A percentile compares a stretch with the other conserved stretches of the same genome.
Conservation (phyloP, 1,140 invertebrate genomes). For the Cydia strobilella region DNA sequence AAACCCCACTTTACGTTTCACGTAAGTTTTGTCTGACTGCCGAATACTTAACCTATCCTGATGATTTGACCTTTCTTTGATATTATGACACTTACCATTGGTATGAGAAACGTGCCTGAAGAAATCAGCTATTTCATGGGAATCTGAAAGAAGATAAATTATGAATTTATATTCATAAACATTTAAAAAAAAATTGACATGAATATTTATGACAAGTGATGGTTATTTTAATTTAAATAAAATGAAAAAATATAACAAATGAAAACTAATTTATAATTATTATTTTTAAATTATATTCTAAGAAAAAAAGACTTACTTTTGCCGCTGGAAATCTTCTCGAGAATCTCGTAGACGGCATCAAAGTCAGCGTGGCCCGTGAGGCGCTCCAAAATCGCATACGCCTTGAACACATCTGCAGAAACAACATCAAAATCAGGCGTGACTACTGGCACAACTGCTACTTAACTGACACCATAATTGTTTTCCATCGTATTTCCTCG, state of each 20-base stretch:
- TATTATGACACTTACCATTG: slow-evolving; percentile 34
- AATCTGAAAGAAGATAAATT: slow-evolving; percentile 37
- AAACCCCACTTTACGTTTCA: neutral
- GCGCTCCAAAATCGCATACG: slow-evolving; percentile 39
- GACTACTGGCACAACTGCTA: too few species aligned
- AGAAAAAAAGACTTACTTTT: slow-evolving; percentile 43
- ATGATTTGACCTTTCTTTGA: too few species aligned
- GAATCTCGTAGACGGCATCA: slow-evolving; percentile 48
- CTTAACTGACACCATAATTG: too few species aligned
- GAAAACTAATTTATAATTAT: neutral
- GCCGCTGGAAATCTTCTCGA: slow-evolving; percentile 51
- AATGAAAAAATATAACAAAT: slow-evolving; percentile 25
- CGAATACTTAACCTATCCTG: too few species aligned
- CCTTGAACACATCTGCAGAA: slow-evolving; percentile 52
- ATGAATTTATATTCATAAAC: neutral
- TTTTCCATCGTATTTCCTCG: too few species aligned
- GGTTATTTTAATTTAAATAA: neutral
- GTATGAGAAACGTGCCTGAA: slow-evolving; percentile 43
- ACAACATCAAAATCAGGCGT: neutral
- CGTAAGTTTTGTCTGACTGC: too few species aligned
- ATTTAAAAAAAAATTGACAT: too few species aligned
- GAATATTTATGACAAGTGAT: neutral
- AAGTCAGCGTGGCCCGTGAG: slow-evolving; percentile 51
- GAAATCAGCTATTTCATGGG: slow-evolving; percentile 41
- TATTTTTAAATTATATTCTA: too few species aligned